phyloP scores from a whole-genome alignment of 2,797 vertebrate species.

The Nannoperca australis region DNA sequence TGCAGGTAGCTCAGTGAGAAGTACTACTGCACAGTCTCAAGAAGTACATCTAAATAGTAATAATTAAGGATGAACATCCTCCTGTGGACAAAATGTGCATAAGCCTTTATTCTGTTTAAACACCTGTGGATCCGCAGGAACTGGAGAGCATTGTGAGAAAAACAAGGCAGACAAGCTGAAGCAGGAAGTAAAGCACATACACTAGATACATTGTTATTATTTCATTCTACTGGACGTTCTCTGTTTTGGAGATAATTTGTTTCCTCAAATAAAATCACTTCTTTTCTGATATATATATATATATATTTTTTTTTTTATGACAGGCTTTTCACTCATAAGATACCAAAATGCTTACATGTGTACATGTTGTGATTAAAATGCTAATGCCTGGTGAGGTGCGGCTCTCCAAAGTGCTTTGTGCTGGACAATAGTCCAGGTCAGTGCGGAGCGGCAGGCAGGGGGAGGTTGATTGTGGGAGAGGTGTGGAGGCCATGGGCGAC shows the following conservation, averaged over 20 bases:
- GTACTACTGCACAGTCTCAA: background rate
- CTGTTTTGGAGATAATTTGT: slow-evolving; percentile 33
- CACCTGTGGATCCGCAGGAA: slow-evolving; percentile 30
- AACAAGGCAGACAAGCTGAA: slow-evolving; percentile 5
- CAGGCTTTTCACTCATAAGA: slow-evolving; percentile 34
- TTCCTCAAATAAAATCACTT: slow-evolving; percentile 38
- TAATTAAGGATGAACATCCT: background rate
- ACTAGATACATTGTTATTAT: slow-evolving; percentile 32
- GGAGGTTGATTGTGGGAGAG: slow-evolving; percentile 60
- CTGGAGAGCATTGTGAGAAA: slow-evolving; percentile 16
- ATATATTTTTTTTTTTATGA: slow-evolving; percentile 42
- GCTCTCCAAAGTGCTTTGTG: slow-evolving; percentile 74
- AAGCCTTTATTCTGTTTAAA: slow-evolving; percentile 19
- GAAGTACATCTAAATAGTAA: slow-evolving; percentile 10
- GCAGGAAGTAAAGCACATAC: slow-evolving; percentile 24
- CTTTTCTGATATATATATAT: slow-evolving; percentile 34
- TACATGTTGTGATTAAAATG: slow-evolving; percentile 76
- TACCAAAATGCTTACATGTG: slow-evolving; percentile 28
- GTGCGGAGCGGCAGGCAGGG: slow-evolving; percentile 47
- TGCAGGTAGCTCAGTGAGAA: slow-evolving; percentile 4
- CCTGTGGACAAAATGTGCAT: background rate
- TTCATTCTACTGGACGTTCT: slow-evolving; percentile 32
- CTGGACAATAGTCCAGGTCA: slow-evolving; percentile 76
- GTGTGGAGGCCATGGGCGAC: slow-evolving; percentile 51
- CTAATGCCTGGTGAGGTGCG: slow-evolving; percentile 64